phyloP scores from a whole-genome alignment of 2,888 invertebrate genomes.

The Morpho deidamia region DNA sequence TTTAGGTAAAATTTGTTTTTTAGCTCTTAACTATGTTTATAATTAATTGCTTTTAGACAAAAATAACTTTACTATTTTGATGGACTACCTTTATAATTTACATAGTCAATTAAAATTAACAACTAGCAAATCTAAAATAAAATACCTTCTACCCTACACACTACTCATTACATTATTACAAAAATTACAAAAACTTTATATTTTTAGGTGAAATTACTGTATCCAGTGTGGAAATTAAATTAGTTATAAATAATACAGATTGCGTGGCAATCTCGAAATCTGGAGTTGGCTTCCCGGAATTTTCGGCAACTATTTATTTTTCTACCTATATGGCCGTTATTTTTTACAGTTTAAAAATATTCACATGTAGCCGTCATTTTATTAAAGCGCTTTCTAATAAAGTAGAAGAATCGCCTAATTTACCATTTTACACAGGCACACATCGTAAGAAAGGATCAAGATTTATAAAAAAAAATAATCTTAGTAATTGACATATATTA shows the following conservation, averaged over 20 bases:
- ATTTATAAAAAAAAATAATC: background rate
- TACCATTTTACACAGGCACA: conserved; percentile 6
- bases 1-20: too few relatives aligned
- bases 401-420: background rate
- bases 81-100: too few relatives aligned
- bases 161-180: background rate
- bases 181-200: background rate
- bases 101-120: too few relatives aligned
- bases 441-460: background rate
- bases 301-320: conserved; percentile 46
- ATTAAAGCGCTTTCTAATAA: background rate
- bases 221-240: conserved; percentile 49
- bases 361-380: conserved; percentile 34
- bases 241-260: conserved; percentile 55
- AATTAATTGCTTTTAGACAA: too few relatives aligned
- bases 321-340: conserved; percentile 42
- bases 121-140: too few relatives aligned
- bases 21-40: too few relatives aligned
- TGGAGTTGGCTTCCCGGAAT: conserved; percentile 45
- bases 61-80: too few relatives aligned
- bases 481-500: too few relatives aligned
- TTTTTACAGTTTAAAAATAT: conserved; percentile 47
- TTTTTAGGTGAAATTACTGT: conserved; percentile 27
- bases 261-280: conserved; percentile 42
- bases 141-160: background rate